These are phyloP conservation scores for Phymatocera aterrima DNA, from an alignment of 2,888 invertebrate species.

Conservation along the genomic window DNA sequence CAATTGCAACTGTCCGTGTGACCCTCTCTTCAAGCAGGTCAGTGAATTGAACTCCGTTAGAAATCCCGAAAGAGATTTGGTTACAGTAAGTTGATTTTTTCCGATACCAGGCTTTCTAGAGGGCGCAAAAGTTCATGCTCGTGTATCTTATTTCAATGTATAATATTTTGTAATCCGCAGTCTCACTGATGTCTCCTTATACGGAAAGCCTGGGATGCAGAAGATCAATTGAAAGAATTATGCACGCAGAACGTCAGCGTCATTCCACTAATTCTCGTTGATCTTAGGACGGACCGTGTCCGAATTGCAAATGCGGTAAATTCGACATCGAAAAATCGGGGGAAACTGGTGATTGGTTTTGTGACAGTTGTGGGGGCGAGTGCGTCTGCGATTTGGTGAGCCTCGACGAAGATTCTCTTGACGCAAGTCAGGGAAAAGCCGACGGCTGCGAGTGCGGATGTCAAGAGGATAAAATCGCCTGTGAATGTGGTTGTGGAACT, in stretches of 20 bases:
- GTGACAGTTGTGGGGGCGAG: conserved; percentile 50
- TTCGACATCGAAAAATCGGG: conserved; percentile 48
- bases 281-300: conserved; percentile 17
- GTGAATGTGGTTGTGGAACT: conserved; percentile 27
- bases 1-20: conserved; percentile 32
- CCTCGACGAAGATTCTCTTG: conserved; percentile 6
- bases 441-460: conserved; percentile 24
- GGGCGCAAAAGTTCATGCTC: background rate
- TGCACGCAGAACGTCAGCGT: background rate
- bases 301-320: conserved; percentile 49
- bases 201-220: conserved; percentile 53
- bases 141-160: conserved; percentile 15
- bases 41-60: background rate
- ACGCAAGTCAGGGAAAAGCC: background rate
- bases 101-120: conserved; percentile 50
- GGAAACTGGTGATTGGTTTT: conserved; percentile 51
- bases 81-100: background rate
- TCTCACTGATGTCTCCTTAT: conserved; percentile 48
- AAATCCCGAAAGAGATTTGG: background rate
- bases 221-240: background rate
- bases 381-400: conserved; percentile 47
- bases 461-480: conserved; percentile 13
- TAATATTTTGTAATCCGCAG: conserved; percentile 34
- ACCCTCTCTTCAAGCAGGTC: background rate
- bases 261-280: background rate